A percentile compares a stretch with the other conserved stretches of the same genome.
These are phyloP conservation scores for Hypotaenidia okinawae DNA, from an alignment of 2,797 vertebrate genomes.

Conservation along the genomic window DNA sequence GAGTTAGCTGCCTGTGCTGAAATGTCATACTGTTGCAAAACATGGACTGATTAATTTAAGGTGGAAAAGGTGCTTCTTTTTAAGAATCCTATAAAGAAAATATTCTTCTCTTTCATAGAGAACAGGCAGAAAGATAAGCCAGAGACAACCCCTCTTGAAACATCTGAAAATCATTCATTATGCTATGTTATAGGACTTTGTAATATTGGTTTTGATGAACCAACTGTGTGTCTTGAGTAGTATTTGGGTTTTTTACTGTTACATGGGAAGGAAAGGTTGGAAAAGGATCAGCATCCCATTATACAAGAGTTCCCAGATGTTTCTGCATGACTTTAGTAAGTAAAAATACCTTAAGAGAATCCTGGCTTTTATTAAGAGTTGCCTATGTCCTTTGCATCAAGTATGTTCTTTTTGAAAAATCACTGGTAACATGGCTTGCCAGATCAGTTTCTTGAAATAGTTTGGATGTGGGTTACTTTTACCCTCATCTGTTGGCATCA, in stretches of 20 bases:
- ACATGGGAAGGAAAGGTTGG: not conserved
- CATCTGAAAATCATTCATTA: not conserved
- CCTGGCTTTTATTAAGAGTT: not conserved
- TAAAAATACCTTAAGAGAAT: not conserved
- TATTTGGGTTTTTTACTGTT: not conserved
- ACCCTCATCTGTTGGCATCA: not conserved
- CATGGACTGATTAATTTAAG: not conserved
- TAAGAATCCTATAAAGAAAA: not conserved
- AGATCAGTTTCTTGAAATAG: not conserved
- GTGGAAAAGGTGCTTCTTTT: not conserved
- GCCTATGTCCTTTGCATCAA: not conserved
- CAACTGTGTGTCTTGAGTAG: not conserved
- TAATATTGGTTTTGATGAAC: not conserved
- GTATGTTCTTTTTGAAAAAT: not conserved
- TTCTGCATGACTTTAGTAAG: not conserved
- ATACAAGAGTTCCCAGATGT: not conserved
- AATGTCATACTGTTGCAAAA: not conserved
- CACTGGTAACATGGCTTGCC: fast-evolving
- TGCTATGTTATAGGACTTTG: not conserved
- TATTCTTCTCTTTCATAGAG: not conserved
- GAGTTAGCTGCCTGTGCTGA: not conserved
- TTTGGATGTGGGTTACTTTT: not conserved
- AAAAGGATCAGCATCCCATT: not conserved
- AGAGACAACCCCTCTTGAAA: not conserved
- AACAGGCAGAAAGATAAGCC: not conserved